phyloP scores from a whole-genome alignment of 2,113 vertebrate genomes.

The Spheniscus mendiculus region DNA sequence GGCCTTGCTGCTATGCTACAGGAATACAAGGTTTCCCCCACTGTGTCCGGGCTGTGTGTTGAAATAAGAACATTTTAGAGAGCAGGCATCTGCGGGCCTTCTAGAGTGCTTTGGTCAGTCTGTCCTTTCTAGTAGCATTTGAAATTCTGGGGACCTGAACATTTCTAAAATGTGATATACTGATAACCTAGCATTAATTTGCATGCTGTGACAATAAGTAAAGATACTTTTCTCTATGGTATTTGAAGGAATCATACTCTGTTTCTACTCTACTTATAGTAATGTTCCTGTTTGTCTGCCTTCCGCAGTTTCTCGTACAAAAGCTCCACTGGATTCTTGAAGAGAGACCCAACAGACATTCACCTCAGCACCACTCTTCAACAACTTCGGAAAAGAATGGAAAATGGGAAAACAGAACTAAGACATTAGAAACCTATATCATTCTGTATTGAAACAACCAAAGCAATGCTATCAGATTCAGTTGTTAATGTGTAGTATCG shows the following conservation, averaged over 20 bases:
- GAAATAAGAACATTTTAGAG: neutral
- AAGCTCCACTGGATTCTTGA: constrained; percentile 55
- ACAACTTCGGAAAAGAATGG: constrained; percentile 28
- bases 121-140: neutral
- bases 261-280: neutral
- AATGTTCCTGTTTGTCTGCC: constrained; percentile 33
- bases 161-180: neutral
- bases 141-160: neutral
- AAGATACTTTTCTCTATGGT: neutral
- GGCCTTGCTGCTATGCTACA: neutral
- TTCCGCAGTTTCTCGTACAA: constrained; percentile 53
- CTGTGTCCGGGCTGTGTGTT: neutral
- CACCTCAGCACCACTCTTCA: constrained; percentile 27
- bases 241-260: neutral
- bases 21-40: neutral
- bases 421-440: constrained; percentile 34
- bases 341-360: constrained; percentile 39
- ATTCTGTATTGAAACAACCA: constrained; percentile 57
- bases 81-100: neutral
- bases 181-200: neutral
- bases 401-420: constrained; percentile 41
- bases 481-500: constrained; percentile 33
- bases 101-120: neutral
- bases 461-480: constrained; percentile 55
- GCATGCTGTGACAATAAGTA: neutral